Evolutionary conservation across 2,888 invertebrate species (phyloP), one percentile per base, ranked within the genome.

Genomic region (Dioctria rufipes): DNA sequence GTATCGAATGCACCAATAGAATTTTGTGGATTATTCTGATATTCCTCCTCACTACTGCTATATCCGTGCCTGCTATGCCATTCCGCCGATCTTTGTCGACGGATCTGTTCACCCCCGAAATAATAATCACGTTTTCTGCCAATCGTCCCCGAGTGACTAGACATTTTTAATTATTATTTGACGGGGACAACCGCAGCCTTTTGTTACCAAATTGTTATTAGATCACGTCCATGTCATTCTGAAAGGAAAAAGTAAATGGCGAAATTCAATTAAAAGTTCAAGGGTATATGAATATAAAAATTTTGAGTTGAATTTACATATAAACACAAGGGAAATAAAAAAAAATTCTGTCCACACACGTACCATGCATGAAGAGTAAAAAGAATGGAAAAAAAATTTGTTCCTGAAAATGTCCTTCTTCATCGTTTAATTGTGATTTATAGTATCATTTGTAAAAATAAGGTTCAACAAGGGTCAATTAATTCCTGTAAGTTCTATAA

Each of bases 41-140:
- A 91, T 85, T 92, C 91, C 83, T 91, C 91, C 84, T 90, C 90
- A 85, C 91, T 91, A 86, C 90, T 91, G 85, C 91, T 91, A 84
- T 91, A 91, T 61, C 90, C 90, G 81, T 91, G 89, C 77, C 88
- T 86, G 83, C 90, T 91, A 75, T 91, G 89, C 91, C 92, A 92
- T 85, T 92, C 92, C 60, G 91, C 89, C 80, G 91, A 91, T 13
- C 91, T 88, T 85, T 92, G 91, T 46, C 91, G 87, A 75, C 91
- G 88, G 87, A 91, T 85, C 83, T 88, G 88, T 71, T 88, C 88
- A 39, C 87, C 88, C 42, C 86, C 86, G 8, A 79, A 69, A 40
- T 79, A 79, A 60, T 81, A 80, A 60, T 83, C 83, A 83, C 88
- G 88, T 84, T 89, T 88, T 85, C 89, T 87, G 83, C 89, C 89